Conservation (phyloP, 2,113 vertebrate genomes). For the Dermatemys mawii region DNA sequence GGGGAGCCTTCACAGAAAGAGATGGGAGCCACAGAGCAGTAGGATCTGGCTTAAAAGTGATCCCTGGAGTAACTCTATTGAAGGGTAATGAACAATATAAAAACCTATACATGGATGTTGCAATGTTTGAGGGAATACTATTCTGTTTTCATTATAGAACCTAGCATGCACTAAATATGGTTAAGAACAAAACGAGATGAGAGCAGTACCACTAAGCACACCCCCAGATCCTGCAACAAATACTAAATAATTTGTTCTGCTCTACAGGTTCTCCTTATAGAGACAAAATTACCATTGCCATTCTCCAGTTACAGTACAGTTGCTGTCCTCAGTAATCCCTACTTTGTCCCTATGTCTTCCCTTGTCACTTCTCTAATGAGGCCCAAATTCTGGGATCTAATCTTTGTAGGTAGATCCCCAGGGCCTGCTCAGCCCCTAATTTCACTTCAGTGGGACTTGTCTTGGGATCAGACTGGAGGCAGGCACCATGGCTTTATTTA, state of each 20-base stretch:
- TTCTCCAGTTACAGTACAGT: conserved; percentile 89
- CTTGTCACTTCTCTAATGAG: neutral
- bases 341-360: neutral
- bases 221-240: neutral
- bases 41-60: conserved; percentile 29
- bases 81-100: conserved; percentile 26
- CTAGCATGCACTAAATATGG: neutral
- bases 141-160: neutral
- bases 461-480: neutral
- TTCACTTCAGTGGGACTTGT: neutral
- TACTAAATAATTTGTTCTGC: neutral
- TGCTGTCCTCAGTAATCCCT: neutral
- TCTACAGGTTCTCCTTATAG: conserved; percentile 91
- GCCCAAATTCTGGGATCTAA: neutral
- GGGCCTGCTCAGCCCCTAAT: neutral
- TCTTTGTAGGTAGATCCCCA: neutral
- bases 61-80: neutral
- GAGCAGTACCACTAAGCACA: accelerated
- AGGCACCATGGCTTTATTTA: neutral
- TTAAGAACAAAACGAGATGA: neutral
- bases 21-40: conserved; percentile 25
- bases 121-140: neutral
- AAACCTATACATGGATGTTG: neutral
- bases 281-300: conserved; percentile 96
- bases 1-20: neutral